Conservation (phyloP, 2,113 vertebrate species). For the Oriolus oriolus region DNA sequence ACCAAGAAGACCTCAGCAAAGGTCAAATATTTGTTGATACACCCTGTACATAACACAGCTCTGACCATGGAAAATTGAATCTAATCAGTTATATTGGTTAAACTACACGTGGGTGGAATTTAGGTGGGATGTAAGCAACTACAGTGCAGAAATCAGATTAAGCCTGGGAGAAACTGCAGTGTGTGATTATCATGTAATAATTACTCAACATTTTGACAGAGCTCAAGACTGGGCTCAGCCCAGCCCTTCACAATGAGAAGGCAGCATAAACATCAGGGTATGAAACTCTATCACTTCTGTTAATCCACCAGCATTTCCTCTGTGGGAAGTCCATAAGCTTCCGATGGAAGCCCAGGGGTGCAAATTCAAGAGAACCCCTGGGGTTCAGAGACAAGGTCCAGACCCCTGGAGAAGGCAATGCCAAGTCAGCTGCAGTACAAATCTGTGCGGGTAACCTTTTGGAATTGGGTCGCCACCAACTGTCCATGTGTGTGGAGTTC, state of each 20-base stretch:
- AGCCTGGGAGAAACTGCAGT: slow-evolving; percentile 28
- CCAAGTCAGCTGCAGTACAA: background rate
- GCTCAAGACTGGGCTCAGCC: slow-evolving; percentile 24
- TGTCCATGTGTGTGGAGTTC: background rate
- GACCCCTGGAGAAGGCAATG: background rate
- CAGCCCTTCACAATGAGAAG: slow-evolving; percentile 27
- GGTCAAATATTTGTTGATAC: background rate
- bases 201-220: slow-evolving; percentile 58
- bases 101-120: slow-evolving; percentile 22
- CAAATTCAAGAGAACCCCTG: background rate
- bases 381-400: background rate
- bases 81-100: slow-evolving; percentile 1
- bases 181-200: slow-evolving; percentile 38
- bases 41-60: background rate
- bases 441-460: background rate
- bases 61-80: slow-evolving; percentile 13
- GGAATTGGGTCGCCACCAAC: background rate
- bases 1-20: background rate
- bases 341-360: background rate
- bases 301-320: background rate
- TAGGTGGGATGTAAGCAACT: background rate
- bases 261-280: background rate
- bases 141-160: slow-evolving; percentile 34
- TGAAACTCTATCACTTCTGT: background rate
- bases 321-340: background rate